These are phyloP conservation scores for Euwallacea fornicatus DNA, from an alignment of 1,140 invertebrate species.

Conservation along the genomic window DNA sequence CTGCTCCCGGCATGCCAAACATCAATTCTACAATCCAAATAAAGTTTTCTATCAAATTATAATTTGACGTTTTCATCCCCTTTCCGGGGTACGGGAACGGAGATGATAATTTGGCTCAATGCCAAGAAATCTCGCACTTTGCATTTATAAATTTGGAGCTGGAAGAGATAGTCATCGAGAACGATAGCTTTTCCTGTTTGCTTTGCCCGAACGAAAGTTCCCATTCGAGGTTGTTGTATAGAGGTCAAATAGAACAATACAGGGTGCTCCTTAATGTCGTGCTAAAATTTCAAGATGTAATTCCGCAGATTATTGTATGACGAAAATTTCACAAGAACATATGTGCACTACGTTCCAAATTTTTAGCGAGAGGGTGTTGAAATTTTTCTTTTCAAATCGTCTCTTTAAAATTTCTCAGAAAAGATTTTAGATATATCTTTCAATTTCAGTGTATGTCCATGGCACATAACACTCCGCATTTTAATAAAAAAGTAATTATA, in stretches of 20 bases:
- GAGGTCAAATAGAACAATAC: conserved; percentile 11
- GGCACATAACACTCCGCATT: too few relatives aligned
- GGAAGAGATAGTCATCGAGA: conserved; percentile 31
- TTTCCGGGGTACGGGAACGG: not conserved
- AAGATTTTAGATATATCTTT: too few relatives aligned
- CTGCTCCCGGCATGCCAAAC: not conserved
- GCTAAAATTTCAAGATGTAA: too few relatives aligned
- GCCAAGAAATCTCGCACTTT: conserved; percentile 34
- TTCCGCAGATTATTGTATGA: too few relatives aligned
- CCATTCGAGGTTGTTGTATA: conserved; percentile 6
- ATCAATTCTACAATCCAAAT: not conserved
- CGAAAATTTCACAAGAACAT: too few relatives aligned
- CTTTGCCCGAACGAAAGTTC: not conserved
- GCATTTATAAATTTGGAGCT: conserved; percentile 35
- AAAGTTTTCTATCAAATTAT: conserved; percentile 19
- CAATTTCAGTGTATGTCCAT: too few relatives aligned
- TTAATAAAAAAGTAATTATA: too few relatives aligned
- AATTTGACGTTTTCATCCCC: conserved; percentile 21
- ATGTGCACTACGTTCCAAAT: too few relatives aligned
- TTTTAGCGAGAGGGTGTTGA: too few relatives aligned
- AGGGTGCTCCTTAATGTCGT: not conserved
- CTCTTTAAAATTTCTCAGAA: too few relatives aligned
- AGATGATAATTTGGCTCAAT: conserved; percentile 31
- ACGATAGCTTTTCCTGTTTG: conserved; percentile 30
- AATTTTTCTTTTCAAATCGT: too few relatives aligned